Evolutionary conservation across 1,140 invertebrate species (phyloP).

Genomic region (Micrasema minimum): DNA sequence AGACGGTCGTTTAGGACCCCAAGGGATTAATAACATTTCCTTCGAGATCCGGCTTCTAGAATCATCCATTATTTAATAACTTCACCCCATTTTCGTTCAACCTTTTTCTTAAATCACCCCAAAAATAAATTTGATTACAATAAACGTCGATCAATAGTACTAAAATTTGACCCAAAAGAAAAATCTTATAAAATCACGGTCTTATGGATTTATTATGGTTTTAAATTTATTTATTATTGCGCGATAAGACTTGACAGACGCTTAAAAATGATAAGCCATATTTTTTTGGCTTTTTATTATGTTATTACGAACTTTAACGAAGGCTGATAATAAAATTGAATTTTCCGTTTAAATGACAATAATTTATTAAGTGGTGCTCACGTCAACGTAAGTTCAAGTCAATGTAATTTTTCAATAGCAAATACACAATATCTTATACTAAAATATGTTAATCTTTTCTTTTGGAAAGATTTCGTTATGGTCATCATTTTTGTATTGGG

Average conservation of each 20-base stretch:
- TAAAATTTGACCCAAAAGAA: background rate
- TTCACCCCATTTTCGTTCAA: background rate
- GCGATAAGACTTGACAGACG: background rate
- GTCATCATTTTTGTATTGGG: too few species aligned
- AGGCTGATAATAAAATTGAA: background rate
- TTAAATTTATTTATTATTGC: slow-evolving; percentile 3
- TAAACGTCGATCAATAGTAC: slow-evolving; percentile 32
- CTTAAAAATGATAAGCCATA: background rate
- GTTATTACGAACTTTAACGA: background rate
- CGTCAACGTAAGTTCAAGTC: too few species aligned
- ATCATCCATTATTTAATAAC: slow-evolving; percentile 24
- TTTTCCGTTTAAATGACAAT: background rate
- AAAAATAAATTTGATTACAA: slow-evolving; percentile 38
- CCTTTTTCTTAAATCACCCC: slow-evolving; percentile 33
- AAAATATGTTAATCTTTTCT: too few species aligned
- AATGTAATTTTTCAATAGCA: too few species aligned
- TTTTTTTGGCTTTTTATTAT: background rate
- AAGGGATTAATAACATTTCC: slow-evolving; percentile 1
- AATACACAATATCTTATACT: too few species aligned
- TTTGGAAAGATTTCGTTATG: too few species aligned
- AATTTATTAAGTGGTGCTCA: background rate
- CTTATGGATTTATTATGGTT: background rate
- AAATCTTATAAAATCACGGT: background rate
- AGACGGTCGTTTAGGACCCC: slow-evolving; percentile 9
- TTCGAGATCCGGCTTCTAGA: background rate